Evolutionary conservation across 2,113 vertebrate species (phyloP), one percentile per base, ranked within the genome.

Genomic region (Poecilia latipinna): DNA sequence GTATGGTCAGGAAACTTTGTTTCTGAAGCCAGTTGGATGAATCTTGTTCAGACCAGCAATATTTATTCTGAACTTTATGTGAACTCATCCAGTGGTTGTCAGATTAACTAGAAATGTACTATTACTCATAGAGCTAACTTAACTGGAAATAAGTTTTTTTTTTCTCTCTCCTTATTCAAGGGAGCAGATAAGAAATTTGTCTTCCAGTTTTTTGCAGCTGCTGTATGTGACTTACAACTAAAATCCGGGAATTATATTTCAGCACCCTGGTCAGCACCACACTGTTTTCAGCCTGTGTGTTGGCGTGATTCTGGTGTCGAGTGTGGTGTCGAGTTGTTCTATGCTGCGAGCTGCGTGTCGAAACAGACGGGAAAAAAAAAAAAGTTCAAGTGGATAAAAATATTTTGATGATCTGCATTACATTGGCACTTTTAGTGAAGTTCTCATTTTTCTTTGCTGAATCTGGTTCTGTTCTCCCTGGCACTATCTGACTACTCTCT

Each of bases 331-430:
- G 72, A 72, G 62, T 73, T 77, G n/a, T 61, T 77, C 74, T 68
- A 65, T 67, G n/a, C 77, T 44, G n/a, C 44, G 17, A 69, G 62
- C 64, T 63, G 3, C 28, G 29, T 51, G 65, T 86, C 68, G 4
- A 12, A 39, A 42, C 29, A 29, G 29, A 29, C 2, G 1, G 13
- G 15, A 13, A 37, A 37, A 39, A 79, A 44, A 35, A 44, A 35
- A 70, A 75, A 54, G 61, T 72, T 84, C 29, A 81, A 78, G 72
- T 80, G 72, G 65, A 75, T 80, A 60, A 74, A 80, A 82, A 10
- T 65, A 57, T 44, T 71, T 61, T 71, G 65, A 33, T 66, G 66
- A 65, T 66, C 57, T 32, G 8, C 48, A 13, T 32, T 42, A 28
- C 8, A 26, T 24, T 61, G 71, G 54, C 42, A 74, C 17, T 62